phyloP scores from a whole-genome alignment of 2,888 invertebrate species.

The Lithophane semibrunnea region DNA sequence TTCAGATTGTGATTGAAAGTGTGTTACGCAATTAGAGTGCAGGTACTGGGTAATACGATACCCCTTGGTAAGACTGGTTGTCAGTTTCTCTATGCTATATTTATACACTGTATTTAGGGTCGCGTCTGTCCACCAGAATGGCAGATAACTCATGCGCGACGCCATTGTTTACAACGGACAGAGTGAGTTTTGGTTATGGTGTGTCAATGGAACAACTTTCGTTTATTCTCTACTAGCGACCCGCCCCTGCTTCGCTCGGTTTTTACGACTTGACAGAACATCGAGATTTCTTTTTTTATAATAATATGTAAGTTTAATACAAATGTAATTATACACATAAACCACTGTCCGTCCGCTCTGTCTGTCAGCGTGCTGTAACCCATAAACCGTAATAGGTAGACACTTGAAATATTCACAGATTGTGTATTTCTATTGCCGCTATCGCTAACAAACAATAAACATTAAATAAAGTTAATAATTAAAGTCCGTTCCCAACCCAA shows the following conservation, averaged over 20 bases:
- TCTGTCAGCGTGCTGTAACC: no score
- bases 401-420: no score
- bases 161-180: slow-evolving; percentile 27
- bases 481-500: no score
- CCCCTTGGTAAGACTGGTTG: neutral
- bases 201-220: slow-evolving; percentile 45
- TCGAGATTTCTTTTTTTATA: neutral
- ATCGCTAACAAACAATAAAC: no score
- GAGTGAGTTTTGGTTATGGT: slow-evolving; percentile 17
- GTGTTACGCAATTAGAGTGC: no score
- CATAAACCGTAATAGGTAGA: no score
- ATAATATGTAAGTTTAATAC: neutral
- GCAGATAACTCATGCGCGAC: slow-evolving; percentile 10
- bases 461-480: no score
- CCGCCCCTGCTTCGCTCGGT: neutral
- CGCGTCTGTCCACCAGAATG: neutral
- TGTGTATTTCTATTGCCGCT: no score
- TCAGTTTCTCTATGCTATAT: neutral
- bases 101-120: neutral
- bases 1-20: no score
- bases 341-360: no score
- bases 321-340: no score
- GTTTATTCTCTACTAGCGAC: slow-evolving; percentile 17
- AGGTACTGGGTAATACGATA: neutral
- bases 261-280: neutral